Evolutionary conservation across 2,113 vertebrate genomes (phyloP), one percentile per base, ranked within the genome.

Genomic region (Tupaia tana): DNA sequence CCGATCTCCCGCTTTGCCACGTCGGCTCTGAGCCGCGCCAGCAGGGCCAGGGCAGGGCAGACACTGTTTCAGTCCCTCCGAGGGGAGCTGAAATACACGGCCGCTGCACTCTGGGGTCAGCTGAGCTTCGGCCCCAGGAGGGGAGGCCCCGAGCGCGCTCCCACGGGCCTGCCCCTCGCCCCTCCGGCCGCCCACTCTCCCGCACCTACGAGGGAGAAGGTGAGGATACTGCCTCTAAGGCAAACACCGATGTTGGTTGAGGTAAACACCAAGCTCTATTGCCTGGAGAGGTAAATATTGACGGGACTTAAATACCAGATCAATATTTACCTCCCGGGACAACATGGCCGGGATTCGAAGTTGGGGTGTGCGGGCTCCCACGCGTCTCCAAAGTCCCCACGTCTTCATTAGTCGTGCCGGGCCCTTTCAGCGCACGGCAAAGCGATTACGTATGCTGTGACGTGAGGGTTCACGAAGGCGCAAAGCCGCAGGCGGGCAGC

Each of bases 401-500:
- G 20, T 70, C 66, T 54, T 31, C 56, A 7, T 22, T 0, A 7
- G n/a, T 25, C 1, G 7, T 22, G 2, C 22, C 58, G 0, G 79
- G 16, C 58, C 12, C 0, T 5, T 27, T 63, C 61, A 0, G 19
- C 9, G 1, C 2, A 3, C 6, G 3, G 16, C 8, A 9, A 29
- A 7, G 29, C 3, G 34, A 4, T 0, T 0, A 54, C 43, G 3
- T 0, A 4, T 19, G 54, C 43, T 43, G 2, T 13, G 13, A 4
- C 0, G 0, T 0, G 8, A 8, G 12, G 1, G 27, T 56, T 73
- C 69, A 7, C 16, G 52, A 74, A 4, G 81, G 58, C 16, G 3
- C 29, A 16, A 15, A 22, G 2, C 15, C 2, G 0, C n/a, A 31
- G 81, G 64, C 54, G 15, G 16, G 43, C n/a, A 3, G 11, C n/a